A percentile compares a stretch with the other conserved stretches of the same genome.
These are phyloP conservation scores for Orgyia antiqua DNA, from an alignment of 2,888 invertebrate genomes.

Conservation along the genomic window DNA sequence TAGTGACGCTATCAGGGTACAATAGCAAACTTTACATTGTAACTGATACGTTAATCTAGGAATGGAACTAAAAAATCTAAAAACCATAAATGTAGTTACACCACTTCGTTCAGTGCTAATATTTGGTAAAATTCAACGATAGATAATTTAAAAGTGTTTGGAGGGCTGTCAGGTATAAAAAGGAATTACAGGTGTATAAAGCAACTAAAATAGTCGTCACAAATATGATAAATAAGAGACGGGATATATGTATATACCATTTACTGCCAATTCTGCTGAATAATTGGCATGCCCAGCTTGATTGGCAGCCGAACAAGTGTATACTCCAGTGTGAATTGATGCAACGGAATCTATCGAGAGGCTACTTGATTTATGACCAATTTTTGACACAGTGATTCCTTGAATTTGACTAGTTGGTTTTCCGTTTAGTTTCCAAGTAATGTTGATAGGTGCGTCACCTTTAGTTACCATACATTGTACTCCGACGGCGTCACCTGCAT, in stretches of 20 bases:
- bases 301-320: slow-evolving; percentile 7
- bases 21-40: too few species aligned
- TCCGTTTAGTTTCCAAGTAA: slow-evolving; percentile 86
- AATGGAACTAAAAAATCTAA: too few species aligned
- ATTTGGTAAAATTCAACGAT: too few species aligned
- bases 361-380: slow-evolving; percentile 81
- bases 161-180: too few species aligned
- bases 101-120: too few species aligned
- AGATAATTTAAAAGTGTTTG: too few species aligned
- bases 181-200: too few species aligned
- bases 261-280: slow-evolving; percentile 6
- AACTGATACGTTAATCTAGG: too few species aligned
- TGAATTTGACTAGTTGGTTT: slow-evolving; percentile 69
- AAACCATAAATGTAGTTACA: too few species aligned
- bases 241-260: slow-evolving; percentile 6
- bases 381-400: slow-evolving; percentile 77
- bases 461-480: slow-evolving; percentile 85
- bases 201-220: too few species aligned
- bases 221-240: too few species aligned
- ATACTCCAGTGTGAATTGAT: slow-evolving; percentile 82
- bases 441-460: slow-evolving; percentile 86
- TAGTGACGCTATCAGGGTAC: too few species aligned
- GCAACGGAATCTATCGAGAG: slow-evolving; percentile 85
- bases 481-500: slow-evolving; percentile 86
- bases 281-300: slow-evolving; percentile 7